Evolutionary conservation across 2,888 invertebrate species (phyloP).

Genomic region (Sphinx pinastri): DNA sequence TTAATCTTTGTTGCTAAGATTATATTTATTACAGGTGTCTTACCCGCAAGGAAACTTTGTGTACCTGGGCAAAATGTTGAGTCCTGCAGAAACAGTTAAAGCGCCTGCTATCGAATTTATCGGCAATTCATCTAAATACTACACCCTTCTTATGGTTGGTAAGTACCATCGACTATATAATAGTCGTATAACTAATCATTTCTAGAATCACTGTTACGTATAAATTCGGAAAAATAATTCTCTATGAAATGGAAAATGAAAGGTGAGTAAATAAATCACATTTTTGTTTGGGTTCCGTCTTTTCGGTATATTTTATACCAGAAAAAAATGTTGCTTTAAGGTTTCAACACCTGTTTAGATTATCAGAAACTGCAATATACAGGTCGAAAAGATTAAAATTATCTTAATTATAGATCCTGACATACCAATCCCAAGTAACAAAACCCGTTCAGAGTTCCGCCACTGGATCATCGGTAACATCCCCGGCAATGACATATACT

Average conservation of each 20-base stretch:
- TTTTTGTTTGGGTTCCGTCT: too few species aligned
- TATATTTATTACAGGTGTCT: not conserved
- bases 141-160: conserved; percentile 21
- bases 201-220: not conserved
- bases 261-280: too few species aligned
- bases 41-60: not conserved
- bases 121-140: conserved; percentile 1
- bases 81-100: not conserved
- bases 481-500: conserved; percentile 17
- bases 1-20: too few species aligned
- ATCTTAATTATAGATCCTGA: conserved; percentile 20
- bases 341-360: not conserved
- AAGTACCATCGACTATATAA: not conserved
- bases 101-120: not conserved
- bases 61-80: conserved; percentile 16
- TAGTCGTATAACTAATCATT: not conserved
- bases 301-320: not conserved
- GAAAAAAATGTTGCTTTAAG: too few species aligned
- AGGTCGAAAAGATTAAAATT: not conserved
- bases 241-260: too few species aligned
- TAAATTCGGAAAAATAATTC: too few species aligned
- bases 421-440: not conserved
- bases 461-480: conserved; percentile 27
- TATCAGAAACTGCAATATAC: not conserved
- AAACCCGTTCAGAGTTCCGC: not conserved